Base-by-base conservation (phyloP, 2,888 invertebrate species). In the Agapetus fuscipes region DNA sequence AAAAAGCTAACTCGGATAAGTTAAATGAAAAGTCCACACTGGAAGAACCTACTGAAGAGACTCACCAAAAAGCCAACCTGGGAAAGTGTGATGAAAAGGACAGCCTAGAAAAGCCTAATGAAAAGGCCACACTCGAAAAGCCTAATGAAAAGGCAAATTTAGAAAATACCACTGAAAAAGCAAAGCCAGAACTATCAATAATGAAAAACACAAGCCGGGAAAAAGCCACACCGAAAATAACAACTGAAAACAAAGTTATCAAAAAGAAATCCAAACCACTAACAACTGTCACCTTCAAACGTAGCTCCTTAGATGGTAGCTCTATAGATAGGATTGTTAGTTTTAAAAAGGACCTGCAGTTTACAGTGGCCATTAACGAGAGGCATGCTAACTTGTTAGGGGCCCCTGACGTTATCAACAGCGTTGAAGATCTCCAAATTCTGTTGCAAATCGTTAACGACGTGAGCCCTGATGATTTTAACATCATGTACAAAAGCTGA, bases 381-480 rank as follows among this genome's bases (percentile, higher is more conserved):
- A 66, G 64, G 50, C 51, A 60, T 45, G 61, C 68, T 34, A 62
- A 68, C 49, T 59, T 70, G 48, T 50, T 69, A 43, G 70, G 69
- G 43, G 70, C 70, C 41, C 70, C 70, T n/a, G 63, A 64, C 51
- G 58, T 55, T 51, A 62, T 70, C 48, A 58, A 62, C 43, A 64
- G 58, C 53, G 53, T 64, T 54, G 67, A 65, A 49, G 70, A 71
- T 51, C 56, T 70, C 49, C 53, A 63, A 57, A 66, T 71, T 47
- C 54, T 71, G 45, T 57, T 71, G 50, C 65, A 70, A 55, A 71
- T 71, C 52, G 68, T 70, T 37, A 61, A 70, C 53, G 68, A 69
- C 49, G 64, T 60, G 53, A 59, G 62, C 51, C 53, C 66, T 41
- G 56, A 57, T 45, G 65, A 61, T 56, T 56, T 63, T 43, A 62